Base-by-base conservation (phyloP, 2,888 invertebrate species). In the Muschampia staudingeri region DNA sequence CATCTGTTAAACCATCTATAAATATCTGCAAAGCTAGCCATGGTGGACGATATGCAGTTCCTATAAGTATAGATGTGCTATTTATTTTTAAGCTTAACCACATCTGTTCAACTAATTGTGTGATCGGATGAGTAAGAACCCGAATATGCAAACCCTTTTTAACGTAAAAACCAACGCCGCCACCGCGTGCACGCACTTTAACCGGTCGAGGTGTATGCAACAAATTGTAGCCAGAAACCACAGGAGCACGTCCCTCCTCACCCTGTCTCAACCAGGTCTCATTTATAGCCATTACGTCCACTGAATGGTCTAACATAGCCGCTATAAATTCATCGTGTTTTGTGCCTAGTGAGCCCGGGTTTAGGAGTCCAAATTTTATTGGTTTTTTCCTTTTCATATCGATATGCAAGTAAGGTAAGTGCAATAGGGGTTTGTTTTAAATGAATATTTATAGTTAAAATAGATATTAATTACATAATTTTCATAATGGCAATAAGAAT, bases 241-340 rank as follows among this genome's bases (percentile, higher is more conserved):
- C 30, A 6, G 65, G 65, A 7, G 65, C 65, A 7, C 65, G 65
- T 0, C 14, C 30, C 30, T 65, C 65, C 65, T 65, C 65, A 2
- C 65, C 65, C 11, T 25, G 65, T 11, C 65, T 65, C 30, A 65
- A 14, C 65, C 65, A 65, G 30, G 65, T 65, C 30, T 65, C 65
- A 65, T 65, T 65, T 11, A 65, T 65, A 11, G 30, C 65, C 65
- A 65, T 65, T 19, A 65, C 11, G 0, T 65, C 65, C 5, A 65
- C 65, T 7, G 30, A 5, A 25, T 65, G 65, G 12, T 65, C 30
- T 65, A 65, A 30, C 30, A 65, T 65, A 3, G 65, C 65, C 12
- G 65, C 30, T 4, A 65, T 65, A 11, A 65, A 65, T 30, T 65
- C 65, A 3, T 65, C 65, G 11, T 65, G 65, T 8, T 30, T 30